Conservation (phyloP, 2,113 vertebrate genomes). For the Mormyrus lacerda region DNA sequence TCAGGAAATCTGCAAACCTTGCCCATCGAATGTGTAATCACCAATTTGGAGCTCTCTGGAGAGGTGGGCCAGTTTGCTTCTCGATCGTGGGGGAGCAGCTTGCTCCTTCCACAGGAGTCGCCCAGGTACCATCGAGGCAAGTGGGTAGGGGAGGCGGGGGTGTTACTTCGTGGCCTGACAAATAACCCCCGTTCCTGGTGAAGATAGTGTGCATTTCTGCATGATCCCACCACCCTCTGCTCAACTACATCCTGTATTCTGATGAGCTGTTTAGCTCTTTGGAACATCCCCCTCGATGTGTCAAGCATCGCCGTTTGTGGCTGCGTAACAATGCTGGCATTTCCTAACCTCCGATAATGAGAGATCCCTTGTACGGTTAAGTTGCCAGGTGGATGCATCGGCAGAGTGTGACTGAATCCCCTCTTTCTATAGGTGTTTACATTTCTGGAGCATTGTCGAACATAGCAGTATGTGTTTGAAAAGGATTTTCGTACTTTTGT, state of each 20-base stretch:
- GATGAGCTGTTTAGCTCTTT: neutral
- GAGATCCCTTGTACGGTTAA: neutral
- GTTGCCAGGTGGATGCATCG: neutral
- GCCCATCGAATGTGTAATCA: constrained; percentile 49
- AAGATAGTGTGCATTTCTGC: constrained; percentile 31
- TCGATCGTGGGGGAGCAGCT: constrained; percentile 1
- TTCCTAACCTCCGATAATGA: neutral
- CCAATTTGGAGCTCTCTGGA: constrained; percentile 26
- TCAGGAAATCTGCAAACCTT: neutral
- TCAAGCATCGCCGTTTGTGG: neutral
- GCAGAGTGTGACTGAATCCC: neutral
- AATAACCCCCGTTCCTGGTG: constrained; percentile 27
- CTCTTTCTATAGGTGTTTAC: neutral
- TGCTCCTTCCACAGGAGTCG: constrained; percentile 41
- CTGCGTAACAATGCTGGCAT: neutral
- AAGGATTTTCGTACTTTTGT: neutral
- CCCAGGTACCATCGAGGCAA: constrained; percentile 36
- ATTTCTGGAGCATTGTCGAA: neutral
- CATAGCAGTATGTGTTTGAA: neutral
- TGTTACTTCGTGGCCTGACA: constrained; percentile 36
- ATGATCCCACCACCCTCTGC: constrained; percentile 25
- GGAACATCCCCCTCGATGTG: neutral
- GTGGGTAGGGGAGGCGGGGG: constrained; percentile 24
- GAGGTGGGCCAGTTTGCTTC: constrained; percentile 21
- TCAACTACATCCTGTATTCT: neutral